Base-by-base conservation (phyloP, 1,140 invertebrate species). In the Steinernema khuongi region DNA sequence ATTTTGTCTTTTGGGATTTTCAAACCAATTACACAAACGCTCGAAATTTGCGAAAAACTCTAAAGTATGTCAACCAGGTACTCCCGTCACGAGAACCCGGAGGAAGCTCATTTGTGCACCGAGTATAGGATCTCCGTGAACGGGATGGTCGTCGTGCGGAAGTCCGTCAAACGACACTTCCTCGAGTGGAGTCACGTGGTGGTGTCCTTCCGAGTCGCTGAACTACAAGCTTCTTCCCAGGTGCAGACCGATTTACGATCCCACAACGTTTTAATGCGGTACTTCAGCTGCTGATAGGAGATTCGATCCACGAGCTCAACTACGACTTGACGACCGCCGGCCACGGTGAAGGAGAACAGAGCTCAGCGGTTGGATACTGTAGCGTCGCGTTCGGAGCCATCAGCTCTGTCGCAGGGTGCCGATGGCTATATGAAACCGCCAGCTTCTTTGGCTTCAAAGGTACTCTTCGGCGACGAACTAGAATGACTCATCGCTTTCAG, bases 401-500 rank as follows among this genome's bases (percentile, higher is more conserved):
- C 18, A n/a, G n/a, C n/a, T n/a, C n/a, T n/a, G n/a, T 29, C 71
- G n/a, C 71, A 74, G 70, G 31, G n/a, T 28, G 7, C 18, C 4
- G 22, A 33, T 28, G 31, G 26, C 31, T 75, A 17, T 74, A 74
- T 29, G 26, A 44, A 41, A 75, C 74, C 14, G 30, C 72, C 22
- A 74, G 68, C 18, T 33, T 74, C 41, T 74, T 74, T 70, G 41
- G 72, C 7, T 74, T 74, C 70, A 74, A 74, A 68, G 72, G 71
- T 73, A 26, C 11, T 18, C 17, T 31, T 31, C 17, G 29, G 68
- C 11, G 14, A 14, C 31, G n/a, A 41, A 41, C 68, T 33, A 11
- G 11, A 11, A 31, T 31, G 33, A 33, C 11, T 31, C n/a, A 4
- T 28, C 14, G 28, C 11, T 22, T 70, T n/a, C 33, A 71, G 70